These are phyloP conservation scores for Leptatherina wallacei DNA, from an alignment of 2,797 vertebrate species.

Conservation along the genomic window DNA sequence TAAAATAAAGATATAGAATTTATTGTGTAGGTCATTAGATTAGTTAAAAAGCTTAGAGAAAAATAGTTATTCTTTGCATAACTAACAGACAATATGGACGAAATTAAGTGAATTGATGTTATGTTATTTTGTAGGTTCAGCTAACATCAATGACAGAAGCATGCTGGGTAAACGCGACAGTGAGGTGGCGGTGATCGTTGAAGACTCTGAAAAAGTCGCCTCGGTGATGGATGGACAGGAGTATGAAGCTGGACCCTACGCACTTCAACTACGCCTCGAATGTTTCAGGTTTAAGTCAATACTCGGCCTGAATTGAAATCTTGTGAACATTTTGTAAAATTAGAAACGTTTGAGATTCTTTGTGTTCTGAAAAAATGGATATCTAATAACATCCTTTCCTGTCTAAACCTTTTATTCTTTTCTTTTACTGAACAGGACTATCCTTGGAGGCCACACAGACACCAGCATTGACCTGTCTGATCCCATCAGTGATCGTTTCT, in stretches of 20 bases:
- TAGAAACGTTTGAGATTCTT: not conserved
- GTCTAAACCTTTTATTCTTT: not conserved
- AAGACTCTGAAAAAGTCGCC: conserved; percentile 87
- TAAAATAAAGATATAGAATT: not conserved
- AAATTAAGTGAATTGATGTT: not conserved
- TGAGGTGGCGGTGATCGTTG: conserved; percentile 92
- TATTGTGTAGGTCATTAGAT: not conserved
- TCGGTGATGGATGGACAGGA: conserved; percentile 90
- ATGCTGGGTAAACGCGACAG: conserved; percentile 98
- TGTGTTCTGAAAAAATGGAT: not conserved
- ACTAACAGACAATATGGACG: not conserved
- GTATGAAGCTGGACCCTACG: conserved; percentile 89
- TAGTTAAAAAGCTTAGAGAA: not conserved
- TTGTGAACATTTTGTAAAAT: not conserved
- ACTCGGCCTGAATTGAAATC: not conserved
- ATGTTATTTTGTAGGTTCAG: conserved; percentile 85
- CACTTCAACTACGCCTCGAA: conserved; percentile 89
- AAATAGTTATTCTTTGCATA: not conserved
- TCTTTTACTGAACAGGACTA: conserved; percentile 79
- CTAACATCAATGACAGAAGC: conserved; percentile 98
- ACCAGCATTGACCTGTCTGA: conserved; percentile 88
- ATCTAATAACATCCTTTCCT: not conserved
- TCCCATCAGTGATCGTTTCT: conserved; percentile 94
- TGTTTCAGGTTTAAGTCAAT: conserved; percentile 89
- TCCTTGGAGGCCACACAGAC: conserved; percentile 90